Conservation (phyloP, 1,140 invertebrate genomes). For the Drosophila sturtevanti region DNA sequence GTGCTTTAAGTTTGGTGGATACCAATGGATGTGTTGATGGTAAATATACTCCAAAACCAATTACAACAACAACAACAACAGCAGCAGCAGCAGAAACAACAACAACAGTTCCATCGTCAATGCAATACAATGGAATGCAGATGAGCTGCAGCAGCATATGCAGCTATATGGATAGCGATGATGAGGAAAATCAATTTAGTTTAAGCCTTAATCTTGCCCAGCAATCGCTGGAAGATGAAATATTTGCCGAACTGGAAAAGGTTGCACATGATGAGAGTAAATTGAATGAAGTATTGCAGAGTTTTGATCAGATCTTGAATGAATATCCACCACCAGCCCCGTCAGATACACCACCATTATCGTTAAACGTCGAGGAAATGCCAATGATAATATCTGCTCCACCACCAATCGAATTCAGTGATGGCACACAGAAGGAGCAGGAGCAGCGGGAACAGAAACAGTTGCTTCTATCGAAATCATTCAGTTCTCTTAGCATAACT, state of each 20-base stretch:
- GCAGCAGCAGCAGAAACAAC: background rate
- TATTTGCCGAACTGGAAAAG: constrained; percentile 82
- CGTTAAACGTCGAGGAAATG: background rate
- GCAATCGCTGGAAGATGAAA: constrained; percentile 79
- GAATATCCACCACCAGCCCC: constrained; percentile 71
- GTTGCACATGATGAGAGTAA: constrained; percentile 84
- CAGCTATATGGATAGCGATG: constrained; percentile 73
- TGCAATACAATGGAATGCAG: too few relatives aligned
- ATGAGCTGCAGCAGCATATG: constrained; percentile 46
- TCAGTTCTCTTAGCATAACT: constrained; percentile 57
- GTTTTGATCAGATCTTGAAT: constrained; percentile 85
- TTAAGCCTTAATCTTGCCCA: constrained; percentile 68
- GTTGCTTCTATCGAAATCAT: constrained; percentile 82
- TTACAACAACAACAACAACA: background rate
- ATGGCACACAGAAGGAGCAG: constrained; percentile 30
- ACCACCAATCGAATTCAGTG: constrained; percentile 55
- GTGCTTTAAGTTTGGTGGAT: constrained; percentile 53
- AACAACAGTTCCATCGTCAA: constrained; percentile 6
- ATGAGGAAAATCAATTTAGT: constrained; percentile 65
- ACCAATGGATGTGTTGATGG: constrained; percentile 64
- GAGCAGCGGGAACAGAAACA: background rate
- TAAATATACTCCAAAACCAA: constrained; percentile 71
- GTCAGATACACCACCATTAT: too few relatives aligned
- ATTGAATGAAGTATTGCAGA: constrained; percentile 85
- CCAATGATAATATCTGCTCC: constrained; percentile 7